Evolutionary conservation across 2,113 vertebrate genomes (phyloP), one percentile per base, ranked within the genome.

Genomic region (Tetraodon nigroviridis): DNA sequence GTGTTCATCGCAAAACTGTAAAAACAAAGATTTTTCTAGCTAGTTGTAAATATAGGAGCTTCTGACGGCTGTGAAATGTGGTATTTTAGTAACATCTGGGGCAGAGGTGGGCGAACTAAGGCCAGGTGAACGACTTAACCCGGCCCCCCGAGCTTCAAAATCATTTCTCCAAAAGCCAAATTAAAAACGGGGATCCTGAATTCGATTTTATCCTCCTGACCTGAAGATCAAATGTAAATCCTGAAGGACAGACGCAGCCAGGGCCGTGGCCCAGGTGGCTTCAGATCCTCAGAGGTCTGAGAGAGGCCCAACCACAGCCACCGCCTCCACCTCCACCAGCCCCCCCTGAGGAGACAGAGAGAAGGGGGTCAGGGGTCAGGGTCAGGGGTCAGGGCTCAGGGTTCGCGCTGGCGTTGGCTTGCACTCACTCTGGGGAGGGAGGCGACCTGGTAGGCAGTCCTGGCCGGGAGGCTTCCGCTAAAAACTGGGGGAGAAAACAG

Each of bases 401-500:
- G 15, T 45, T 29, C 7, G 27, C 7, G 27, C 4, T 29, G 4
- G 27, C 27, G 27, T 29, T 29, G n/a, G n/a, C n/a, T 56, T 52
- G 14, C 20, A 81, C 90, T 91, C 49, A 92, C 91, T 83, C 89
- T 83, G 20, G 91, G 91, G 5, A 92, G 79, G n/a, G 90, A 91
- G 37, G 84, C 83, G 1, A 92, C 91, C 53, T 92, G 91, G 50
- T 92, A 92, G 18, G 90, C 90, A 55, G 91, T 89, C 76, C 91
- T 86, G 66, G 91, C 91, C 24, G 91, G 91, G 37, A 90, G 90
- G 55, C 84, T 88, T 4, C 65, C 86, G 75, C n/a, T 88, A 67
- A 92, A 92, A 83, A 91, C 91, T 92, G 63, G 5, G 17, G 51
- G 21, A 67, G 42, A 68, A 29, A n/a, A 46, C 15, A n/a, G n/a